Percentiles rank a stretch among this genome's conserved stretches.
Conservation (phyloP, 1,140 invertebrate genomes). For the Ceratosolen fusciceps region DNA sequence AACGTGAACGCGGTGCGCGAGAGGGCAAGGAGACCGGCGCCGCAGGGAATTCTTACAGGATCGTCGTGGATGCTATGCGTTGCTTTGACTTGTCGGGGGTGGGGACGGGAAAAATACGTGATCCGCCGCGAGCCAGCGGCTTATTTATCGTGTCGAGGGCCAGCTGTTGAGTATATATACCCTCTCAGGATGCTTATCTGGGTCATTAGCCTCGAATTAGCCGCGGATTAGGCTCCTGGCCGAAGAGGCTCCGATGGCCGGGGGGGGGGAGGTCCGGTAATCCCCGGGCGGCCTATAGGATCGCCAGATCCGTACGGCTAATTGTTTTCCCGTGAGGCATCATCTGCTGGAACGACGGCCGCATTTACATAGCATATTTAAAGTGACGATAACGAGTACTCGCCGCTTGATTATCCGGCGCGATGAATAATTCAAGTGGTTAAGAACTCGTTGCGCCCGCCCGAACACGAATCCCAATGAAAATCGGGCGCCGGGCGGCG, state of each 20-base stretch:
- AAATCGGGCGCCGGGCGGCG: no score
- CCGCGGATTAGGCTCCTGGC: background rate
- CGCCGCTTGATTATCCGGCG: background rate
- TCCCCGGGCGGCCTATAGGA: background rate
- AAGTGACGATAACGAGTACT: background rate
- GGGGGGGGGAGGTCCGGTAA: background rate
- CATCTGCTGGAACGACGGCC: background rate
- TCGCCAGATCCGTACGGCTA: background rate
- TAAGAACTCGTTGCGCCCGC: background rate
- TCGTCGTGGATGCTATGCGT: no score
- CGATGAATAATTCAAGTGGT: background rate
- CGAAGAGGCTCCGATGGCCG: background rate
- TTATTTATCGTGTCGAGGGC: background rate
- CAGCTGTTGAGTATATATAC: background rate
- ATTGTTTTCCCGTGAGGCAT: background rate
- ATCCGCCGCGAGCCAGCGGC: background rate
- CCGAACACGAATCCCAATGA: background rate
- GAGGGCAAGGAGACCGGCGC: no score
- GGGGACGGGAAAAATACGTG: background rate
- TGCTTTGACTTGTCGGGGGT: no score
- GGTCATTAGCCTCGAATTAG: no score
- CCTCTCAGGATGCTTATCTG: background rate
- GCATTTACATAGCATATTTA: background rate
- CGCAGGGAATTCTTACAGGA: no score
- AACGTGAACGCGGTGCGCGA: no score